A percentile compares a stretch with the other conserved stretches of the same genome.
These are phyloP conservation scores for Emydocephalus ijimae DNA, from an alignment of 2,113 vertebrate genomes.

Conservation along the genomic window DNA sequence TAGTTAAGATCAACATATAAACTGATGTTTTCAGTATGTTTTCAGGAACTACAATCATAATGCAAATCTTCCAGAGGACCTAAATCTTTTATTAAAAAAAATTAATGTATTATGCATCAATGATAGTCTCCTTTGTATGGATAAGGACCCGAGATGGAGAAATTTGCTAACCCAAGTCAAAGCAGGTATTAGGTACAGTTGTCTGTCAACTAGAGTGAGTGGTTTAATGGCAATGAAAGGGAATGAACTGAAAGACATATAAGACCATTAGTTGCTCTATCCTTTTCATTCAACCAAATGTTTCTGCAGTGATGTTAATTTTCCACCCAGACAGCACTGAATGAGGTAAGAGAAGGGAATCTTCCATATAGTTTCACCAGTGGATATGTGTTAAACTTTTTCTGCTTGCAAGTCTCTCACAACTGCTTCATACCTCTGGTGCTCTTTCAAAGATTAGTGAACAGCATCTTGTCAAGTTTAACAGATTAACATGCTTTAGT, in stretches of 20 bases:
- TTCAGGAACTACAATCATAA: background rate
- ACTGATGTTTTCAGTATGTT: background rate
- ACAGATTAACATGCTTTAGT: conserved; percentile 64
- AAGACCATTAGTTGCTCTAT: conserved; percentile 50
- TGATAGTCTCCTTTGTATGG: background rate
- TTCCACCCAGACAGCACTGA: conserved; percentile 66
- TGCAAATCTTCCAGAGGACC: background rate
- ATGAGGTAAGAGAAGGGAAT: conserved; percentile 60
- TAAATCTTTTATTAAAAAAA: background rate
- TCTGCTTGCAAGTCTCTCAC: conserved; percentile 57
- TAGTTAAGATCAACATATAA: background rate
- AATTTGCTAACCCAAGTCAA: background rate
- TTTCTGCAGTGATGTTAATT: conserved; percentile 49
- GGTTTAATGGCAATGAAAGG: conserved; percentile 47
- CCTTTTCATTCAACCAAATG: conserved; percentile 50
- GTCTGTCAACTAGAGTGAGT: background rate
- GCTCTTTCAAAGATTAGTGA: conserved; percentile 71
- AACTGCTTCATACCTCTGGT: conserved; percentile 75
- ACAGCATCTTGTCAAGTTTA: conserved; percentile 72
- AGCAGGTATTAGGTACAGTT: background rate
- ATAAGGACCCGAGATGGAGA: background rate
- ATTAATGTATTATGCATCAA: background rate
- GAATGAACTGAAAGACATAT: conserved; percentile 41
- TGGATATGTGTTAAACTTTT: conserved; percentile 54
- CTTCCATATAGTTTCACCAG: conserved; percentile 45